These are phyloP conservation scores for Macrophya annulata DNA, from an alignment of 2,888 invertebrate genomes.

Conservation along the genomic window DNA sequence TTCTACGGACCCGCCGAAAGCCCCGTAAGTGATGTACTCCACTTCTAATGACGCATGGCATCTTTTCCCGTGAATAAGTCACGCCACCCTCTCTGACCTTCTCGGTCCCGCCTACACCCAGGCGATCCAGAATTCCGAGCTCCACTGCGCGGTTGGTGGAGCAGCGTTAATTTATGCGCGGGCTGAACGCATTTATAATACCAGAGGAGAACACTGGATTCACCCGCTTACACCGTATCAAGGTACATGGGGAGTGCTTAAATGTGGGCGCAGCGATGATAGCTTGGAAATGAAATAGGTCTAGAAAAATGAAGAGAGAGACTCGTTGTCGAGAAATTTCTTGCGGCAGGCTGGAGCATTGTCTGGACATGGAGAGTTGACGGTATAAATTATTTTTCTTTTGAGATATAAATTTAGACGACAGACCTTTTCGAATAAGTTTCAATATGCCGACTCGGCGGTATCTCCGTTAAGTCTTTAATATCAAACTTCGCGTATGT, in stretches of 20 bases:
- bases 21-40: slow-evolving; percentile 56
- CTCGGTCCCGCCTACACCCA: slow-evolving; percentile 51
- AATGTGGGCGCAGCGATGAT: slow-evolving; percentile 51
- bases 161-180: slow-evolving; percentile 56
- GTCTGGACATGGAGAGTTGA: slow-evolving; percentile 12
- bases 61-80: slow-evolving; percentile 56
- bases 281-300: slow-evolving; percentile 46
- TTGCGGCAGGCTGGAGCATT: not conserved
- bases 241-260: slow-evolving; percentile 47
- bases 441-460: slow-evolving; percentile 36
- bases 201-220: slow-evolving; percentile 51
- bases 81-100: slow-evolving; percentile 49
- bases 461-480: not conserved
- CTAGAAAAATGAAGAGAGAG: slow-evolving; percentile 33
- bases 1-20: slow-evolving; percentile 41
- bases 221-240: slow-evolving; percentile 52
- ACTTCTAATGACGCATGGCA: slow-evolving; percentile 56
- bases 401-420: not conserved
- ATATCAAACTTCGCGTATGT: not conserved
- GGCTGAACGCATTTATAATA: slow-evolving; percentile 53
- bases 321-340: slow-evolving; percentile 32
- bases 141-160: slow-evolving; percentile 52
- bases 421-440: slow-evolving; percentile 6
- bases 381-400: slow-evolving; percentile 43
- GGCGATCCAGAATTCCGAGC: slow-evolving; percentile 54